Conservation (phyloP, 2,113 vertebrate genomes). For the Suncus etruscus region DNA sequence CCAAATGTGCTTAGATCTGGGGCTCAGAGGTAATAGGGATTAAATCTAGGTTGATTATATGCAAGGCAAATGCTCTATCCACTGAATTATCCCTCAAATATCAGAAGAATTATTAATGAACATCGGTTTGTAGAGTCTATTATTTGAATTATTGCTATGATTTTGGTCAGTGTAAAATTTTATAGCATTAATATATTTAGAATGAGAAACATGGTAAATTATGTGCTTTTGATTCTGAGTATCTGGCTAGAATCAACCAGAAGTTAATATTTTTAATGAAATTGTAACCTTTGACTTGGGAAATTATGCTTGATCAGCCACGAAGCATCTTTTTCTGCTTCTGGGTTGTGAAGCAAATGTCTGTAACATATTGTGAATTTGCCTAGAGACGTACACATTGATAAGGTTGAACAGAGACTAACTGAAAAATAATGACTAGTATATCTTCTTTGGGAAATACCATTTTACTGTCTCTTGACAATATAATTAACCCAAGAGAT, state of each 20-base stretch:
- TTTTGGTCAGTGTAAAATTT: slow-evolving; percentile 24
- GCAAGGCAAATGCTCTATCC: too few species aligned
- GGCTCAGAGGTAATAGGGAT: too few species aligned
- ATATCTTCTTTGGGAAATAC: slow-evolving; percentile 74
- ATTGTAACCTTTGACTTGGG: not conserved
- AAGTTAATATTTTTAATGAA: slow-evolving; percentile 44
- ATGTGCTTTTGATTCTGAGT: slow-evolving; percentile 20
- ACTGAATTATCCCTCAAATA: too few species aligned
- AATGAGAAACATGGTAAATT: not conserved
- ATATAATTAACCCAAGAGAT: slow-evolving; percentile 80
- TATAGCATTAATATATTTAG: slow-evolving; percentile 30
- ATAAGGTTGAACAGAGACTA: slow-evolving; percentile 56
- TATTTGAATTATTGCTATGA: not conserved
- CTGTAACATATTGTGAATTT: slow-evolving; percentile 52
- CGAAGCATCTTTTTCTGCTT: not conserved
- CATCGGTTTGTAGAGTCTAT: not conserved
- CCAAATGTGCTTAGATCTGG: too few species aligned
- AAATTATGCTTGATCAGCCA: slow-evolving; percentile 54
- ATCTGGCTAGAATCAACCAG: slow-evolving; percentile 18
- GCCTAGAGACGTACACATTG: not conserved
- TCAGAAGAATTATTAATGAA: too few species aligned
- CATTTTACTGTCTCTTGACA: slow-evolving; percentile 75
- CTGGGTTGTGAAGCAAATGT: not conserved
- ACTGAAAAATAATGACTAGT: slow-evolving; percentile 73
- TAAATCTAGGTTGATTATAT: too few species aligned